A percentile compares a stretch with the other conserved stretches of the same genome.
phyloP scores from a whole-genome alignment of 2,113 vertebrate genomes.

The Craseonycteris thonglongyai region DNA sequence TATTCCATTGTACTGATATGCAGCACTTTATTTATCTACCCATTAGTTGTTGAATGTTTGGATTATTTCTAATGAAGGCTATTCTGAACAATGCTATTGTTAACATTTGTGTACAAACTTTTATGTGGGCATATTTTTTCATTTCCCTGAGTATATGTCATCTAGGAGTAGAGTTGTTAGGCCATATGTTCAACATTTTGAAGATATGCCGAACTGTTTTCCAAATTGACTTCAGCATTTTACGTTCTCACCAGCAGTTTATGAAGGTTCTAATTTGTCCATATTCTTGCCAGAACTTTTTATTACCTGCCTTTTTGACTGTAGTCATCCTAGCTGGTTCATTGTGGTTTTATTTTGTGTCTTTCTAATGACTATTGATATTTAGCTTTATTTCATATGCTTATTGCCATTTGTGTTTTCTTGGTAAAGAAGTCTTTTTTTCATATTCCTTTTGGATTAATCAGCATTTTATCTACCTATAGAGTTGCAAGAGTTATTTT shows the following conservation, averaged over 20 bases:
- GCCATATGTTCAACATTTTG: neutral
- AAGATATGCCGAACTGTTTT: neutral
- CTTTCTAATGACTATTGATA: neutral
- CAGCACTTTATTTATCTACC: neutral
- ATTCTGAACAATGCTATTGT: neutral
- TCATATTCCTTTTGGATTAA: neutral
- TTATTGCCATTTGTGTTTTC: neutral
- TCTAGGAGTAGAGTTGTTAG: neutral
- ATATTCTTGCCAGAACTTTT: neutral
- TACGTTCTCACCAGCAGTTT: neutral
- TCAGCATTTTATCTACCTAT: neutral
- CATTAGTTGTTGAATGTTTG: neutral
- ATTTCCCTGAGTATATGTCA: neutral
- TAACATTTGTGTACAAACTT: neutral
- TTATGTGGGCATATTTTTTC: neutral
- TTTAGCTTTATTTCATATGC: neutral
- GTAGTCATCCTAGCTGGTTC: neutral
- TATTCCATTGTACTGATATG: neutral
- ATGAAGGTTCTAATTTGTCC: neutral
- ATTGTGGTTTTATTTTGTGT: neutral
- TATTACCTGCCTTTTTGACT: neutral
- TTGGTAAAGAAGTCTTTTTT: neutral
- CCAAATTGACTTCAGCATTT: neutral
- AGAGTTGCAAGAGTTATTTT: neutral
- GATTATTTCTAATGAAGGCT: neutral